These are phyloP conservation scores for Capitella teleta DNA, from an alignment of 1,140 invertebrate species.

Conservation along the genomic window DNA sequence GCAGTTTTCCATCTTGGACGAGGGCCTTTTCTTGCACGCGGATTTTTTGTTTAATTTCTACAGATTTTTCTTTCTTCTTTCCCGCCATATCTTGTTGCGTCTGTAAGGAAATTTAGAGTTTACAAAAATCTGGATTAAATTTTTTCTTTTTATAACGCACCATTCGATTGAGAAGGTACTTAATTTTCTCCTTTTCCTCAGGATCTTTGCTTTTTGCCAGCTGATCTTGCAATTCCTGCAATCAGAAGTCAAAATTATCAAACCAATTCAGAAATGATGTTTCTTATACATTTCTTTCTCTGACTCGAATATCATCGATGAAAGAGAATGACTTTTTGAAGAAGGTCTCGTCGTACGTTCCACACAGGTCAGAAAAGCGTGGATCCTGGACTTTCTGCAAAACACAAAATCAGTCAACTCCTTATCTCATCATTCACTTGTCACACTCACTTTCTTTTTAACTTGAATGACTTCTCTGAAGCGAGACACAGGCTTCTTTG, in stretches of 20 bases:
- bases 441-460: too few relatives aligned
- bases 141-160: constrained; percentile 27
- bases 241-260: constrained; percentile 4
- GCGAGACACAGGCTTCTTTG: too few relatives aligned
- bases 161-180: constrained; percentile 59
- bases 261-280: too few relatives aligned
- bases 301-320: constrained; percentile 46
- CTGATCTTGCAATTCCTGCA: constrained; percentile 18
- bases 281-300: constrained; percentile 30
- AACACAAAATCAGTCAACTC: too few relatives aligned
- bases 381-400: too few relatives aligned
- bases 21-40: constrained; percentile 49
- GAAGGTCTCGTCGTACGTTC: constrained; percentile 56
- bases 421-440: too few relatives aligned
- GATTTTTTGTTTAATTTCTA: constrained; percentile 46
- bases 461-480: too few relatives aligned
- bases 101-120: constrained; percentile 22
- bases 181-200: constrained; percentile 55
- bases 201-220: constrained; percentile 42
- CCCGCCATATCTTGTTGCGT: constrained; percentile 57
- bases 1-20: constrained; percentile 54
- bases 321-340: constrained; percentile 69
- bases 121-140: background rate
- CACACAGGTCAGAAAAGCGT: constrained; percentile 69
- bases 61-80: constrained; percentile 48